These are phyloP conservation scores for Indicator indicator DNA, from an alignment of 2,113 vertebrate species.

Conservation along the genomic window DNA sequence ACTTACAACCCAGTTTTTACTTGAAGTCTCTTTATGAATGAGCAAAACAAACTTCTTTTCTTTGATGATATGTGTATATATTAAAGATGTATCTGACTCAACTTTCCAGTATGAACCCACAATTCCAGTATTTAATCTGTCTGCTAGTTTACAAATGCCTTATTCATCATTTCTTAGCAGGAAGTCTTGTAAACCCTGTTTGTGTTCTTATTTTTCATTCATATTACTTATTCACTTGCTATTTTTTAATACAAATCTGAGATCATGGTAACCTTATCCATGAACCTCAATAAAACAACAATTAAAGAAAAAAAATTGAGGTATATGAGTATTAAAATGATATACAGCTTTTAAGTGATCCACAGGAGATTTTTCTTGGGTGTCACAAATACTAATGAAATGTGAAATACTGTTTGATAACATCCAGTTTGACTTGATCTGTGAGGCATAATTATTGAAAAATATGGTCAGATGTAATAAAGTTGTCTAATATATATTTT, in stretches of 20 bases:
- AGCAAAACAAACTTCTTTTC: not conserved
- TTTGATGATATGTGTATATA: not conserved
- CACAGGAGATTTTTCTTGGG: not conserved
- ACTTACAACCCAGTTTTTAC: not conserved
- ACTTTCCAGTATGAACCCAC: not conserved
- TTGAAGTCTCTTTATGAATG: not conserved
- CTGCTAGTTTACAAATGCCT: not conserved
- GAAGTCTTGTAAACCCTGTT: not conserved
- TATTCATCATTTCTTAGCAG: not conserved
- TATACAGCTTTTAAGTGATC: not conserved
- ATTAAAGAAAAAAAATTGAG: not conserved
- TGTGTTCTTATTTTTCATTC: not conserved
- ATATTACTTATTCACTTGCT: not conserved
- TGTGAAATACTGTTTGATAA: not conserved
- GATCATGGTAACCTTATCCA: not conserved
- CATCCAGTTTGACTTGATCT: not conserved
- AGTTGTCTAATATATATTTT: not conserved
- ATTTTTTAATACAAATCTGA: not conserved
- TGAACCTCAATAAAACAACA: not conserved
- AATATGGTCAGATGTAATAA: not conserved
- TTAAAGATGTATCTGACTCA: not conserved
- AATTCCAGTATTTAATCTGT: not conserved
- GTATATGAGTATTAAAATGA: not conserved
- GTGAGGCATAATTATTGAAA: not conserved
- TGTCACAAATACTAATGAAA: not conserved